Base-by-base conservation (phyloP, 2,113 vertebrate species). In the Chascanopsetta lugubris region DNA sequence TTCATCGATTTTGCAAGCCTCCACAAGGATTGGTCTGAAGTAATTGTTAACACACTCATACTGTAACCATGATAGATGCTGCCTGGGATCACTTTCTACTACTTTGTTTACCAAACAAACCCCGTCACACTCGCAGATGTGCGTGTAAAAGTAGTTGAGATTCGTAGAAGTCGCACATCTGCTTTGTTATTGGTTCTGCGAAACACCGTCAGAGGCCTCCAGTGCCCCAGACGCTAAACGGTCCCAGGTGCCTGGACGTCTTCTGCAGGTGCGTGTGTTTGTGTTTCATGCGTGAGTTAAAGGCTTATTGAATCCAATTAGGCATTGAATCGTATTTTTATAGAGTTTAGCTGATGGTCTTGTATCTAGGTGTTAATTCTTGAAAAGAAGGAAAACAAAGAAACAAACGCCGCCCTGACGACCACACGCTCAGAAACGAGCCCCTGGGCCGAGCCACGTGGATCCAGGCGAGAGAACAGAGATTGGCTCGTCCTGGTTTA, bases 121-220 rank as follows among this genome's bases (percentile, higher is more conserved):
- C 21, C 9, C 50, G 20, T 78, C 48, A 6, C 34, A 15, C 26
- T 54, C 2, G 6, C 67, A 80, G 74, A 69, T 72, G 74, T 70
- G 51, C 21, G 8, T 27, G 54, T 40, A 43, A 72, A 75, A 61
- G 51, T 11, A 60, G 22, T 15, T 6, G 13, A 51, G 25, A 13
- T 0, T 9, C 62, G 22, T 13, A 54, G 66, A 27, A 47, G 53
- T 38, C 29, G 9, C 59, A 74, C 75, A 84, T 82, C 69, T 86
- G 78, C 58, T 69, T 61, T 49, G 65, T 78, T 50, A 68, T 5
- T 5, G 29, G 43, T 67, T 66, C 53, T 75, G 40, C 5, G 10
- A 61, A 77, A 65, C n/a, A n/a, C 53, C 49, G 47, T 53, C 30
- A 25, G 53, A 55, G 75, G 42, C 57, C 61, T 66, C 8, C 21